phyloP scores from a whole-genome alignment of 64 coral and sea anemone species.

The Catalaphyllia jardinei region DNA sequence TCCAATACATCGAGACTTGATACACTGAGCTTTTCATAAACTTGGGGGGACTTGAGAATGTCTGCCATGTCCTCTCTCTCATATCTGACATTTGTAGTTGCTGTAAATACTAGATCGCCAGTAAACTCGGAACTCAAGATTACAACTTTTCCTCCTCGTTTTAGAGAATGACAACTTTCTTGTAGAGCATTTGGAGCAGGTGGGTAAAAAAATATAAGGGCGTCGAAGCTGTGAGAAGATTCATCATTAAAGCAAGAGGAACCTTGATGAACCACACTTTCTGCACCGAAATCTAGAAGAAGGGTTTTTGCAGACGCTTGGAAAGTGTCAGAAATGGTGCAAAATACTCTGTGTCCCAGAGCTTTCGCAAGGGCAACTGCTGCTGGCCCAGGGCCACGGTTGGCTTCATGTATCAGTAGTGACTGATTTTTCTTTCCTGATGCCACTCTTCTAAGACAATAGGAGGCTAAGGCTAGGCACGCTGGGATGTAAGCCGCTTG shows the following conservation, averaged over 20 bases:
- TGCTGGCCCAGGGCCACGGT: slow-evolving; percentile 42
- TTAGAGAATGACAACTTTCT: slow-evolving; percentile 29
- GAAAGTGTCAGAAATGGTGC: slow-evolving; percentile 33
- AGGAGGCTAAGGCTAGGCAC: not conserved
- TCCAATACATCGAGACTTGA: not conserved
- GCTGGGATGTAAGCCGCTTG: slow-evolving; percentile 25
- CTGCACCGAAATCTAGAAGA: slow-evolving; percentile 23
- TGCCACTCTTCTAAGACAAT: slow-evolving; percentile 21
- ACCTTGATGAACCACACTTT: slow-evolving; percentile 4
- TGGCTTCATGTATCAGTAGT: slow-evolving; percentile 61
- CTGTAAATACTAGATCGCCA: slow-evolving; percentile 39
- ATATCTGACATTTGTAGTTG: slow-evolving; percentile 23
- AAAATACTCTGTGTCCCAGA: slow-evolving; percentile 52
- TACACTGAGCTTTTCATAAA: not conserved
- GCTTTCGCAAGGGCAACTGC: slow-evolving; percentile 51
- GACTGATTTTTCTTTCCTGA: not conserved
- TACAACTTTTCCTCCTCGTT: slow-evolving; percentile 36
- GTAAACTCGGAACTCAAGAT: slow-evolving; percentile 21
- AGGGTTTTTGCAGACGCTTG: not conserved
- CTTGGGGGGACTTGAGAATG: not conserved
- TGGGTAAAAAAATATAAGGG: slow-evolving; percentile 45
- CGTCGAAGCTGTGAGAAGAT: slow-evolving; percentile 25
- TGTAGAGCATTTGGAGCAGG: slow-evolving; percentile 50
- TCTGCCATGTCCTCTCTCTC: slow-evolving; percentile 18
- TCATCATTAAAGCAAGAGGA: not conserved